Evolutionary conservation across 1,140 invertebrate genomes (phyloP).

Genomic region (Drosophila nikananu): DNA sequence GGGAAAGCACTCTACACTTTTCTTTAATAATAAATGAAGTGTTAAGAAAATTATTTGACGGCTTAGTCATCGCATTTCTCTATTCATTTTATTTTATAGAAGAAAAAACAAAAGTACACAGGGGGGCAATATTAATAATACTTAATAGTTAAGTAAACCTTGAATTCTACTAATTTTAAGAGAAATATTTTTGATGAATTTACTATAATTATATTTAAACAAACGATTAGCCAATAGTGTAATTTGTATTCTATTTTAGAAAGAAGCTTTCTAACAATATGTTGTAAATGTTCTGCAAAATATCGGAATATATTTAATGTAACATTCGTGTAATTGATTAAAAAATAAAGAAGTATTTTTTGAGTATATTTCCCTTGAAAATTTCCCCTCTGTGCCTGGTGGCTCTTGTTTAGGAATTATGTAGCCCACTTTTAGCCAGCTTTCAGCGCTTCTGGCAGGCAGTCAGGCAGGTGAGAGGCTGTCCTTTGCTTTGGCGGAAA

Average conservation of each 20-base stretch:
- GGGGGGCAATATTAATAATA: no score
- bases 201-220: no score
- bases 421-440: slow-evolving; percentile 25
- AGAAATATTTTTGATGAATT: no score
- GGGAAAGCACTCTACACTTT: background rate
- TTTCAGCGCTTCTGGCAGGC: background rate
- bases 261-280: no score
- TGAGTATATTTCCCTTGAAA: background rate
- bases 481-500: slow-evolving; percentile 38
- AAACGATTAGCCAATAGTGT: no score
- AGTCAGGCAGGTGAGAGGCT: slow-evolving; percentile 26
- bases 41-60: background rate
- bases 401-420: slow-evolving; percentile 2
- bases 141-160: no score
- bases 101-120: background rate
- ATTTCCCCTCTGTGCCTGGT: background rate
- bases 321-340: background rate
- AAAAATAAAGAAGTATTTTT: no score
- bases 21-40: background rate
- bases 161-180: no score
- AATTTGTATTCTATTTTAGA: no score
- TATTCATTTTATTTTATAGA: background rate
- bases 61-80: no score
- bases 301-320: fast-evolving
- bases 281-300: background rate